Percentiles rank a stretch among this genome's conserved stretches.
These are phyloP conservation scores for Mola mola DNA, from an alignment of 2,113 vertebrate genomes.

Conservation along the genomic window DNA sequence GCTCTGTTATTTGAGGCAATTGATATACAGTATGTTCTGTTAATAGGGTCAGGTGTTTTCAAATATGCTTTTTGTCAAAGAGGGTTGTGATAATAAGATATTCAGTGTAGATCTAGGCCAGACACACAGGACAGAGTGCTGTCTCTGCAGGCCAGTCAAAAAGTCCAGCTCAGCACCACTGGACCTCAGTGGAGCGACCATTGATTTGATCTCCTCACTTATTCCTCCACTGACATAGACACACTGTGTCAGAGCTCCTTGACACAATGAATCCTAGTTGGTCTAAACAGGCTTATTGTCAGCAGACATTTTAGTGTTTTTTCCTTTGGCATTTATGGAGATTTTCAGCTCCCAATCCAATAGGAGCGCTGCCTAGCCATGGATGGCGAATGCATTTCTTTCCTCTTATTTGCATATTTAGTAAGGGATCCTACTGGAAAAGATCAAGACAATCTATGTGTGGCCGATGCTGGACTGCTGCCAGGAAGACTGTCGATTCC, in stretches of 20 bases:
- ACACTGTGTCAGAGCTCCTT: slow-evolving; percentile 68
- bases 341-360: slow-evolving; percentile 63
- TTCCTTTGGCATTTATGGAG: slow-evolving; percentile 65
- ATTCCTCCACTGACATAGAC: slow-evolving; percentile 75
- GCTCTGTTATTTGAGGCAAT: slow-evolving; percentile 1
- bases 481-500: slow-evolving; percentile 81
- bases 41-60: slow-evolving; percentile 1
- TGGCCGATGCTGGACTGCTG: slow-evolving; percentile 64
- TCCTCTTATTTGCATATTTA: slow-evolving; percentile 71
- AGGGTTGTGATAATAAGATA: slow-evolving; percentile 37
- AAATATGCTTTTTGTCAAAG: slow-evolving; percentile 21
- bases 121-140: slow-evolving; percentile 56
- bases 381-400: slow-evolving; percentile 62
- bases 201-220: slow-evolving; percentile 75
- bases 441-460: slow-evolving; percentile 81
- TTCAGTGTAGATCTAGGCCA: slow-evolving; percentile 6
- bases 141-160: slow-evolving; percentile 58
- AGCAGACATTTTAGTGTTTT: slow-evolving; percentile 61
- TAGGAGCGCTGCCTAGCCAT: slow-evolving; percentile 53
- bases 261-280: slow-evolving; percentile 59
- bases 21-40: background rate
- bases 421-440: slow-evolving; percentile 73
- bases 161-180: slow-evolving; percentile 78
- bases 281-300: slow-evolving; percentile 67
- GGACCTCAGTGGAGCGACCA: slow-evolving; percentile 61